These are phyloP conservation scores for Corvus moneduloides DNA, from an alignment of 2,113 vertebrate species.

Conservation along the genomic window DNA sequence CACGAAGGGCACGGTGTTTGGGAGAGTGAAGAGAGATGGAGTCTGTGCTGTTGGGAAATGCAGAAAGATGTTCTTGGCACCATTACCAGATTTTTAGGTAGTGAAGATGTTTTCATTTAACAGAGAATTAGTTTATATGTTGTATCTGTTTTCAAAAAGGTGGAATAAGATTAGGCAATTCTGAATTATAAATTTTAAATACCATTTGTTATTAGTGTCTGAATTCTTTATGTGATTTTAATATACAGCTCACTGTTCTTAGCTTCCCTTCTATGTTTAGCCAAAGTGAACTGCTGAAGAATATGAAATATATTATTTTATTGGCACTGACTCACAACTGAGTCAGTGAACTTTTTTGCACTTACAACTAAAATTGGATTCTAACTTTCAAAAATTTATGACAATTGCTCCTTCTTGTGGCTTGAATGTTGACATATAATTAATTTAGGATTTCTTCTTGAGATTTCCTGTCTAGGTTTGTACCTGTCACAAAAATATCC, in stretches of 20 bases:
- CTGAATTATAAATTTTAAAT: background rate
- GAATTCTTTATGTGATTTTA: conserved; percentile 43
- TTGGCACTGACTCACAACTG: conserved; percentile 64
- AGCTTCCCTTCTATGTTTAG: conserved; percentile 60
- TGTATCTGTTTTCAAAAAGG: background rate
- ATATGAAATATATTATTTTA: conserved; percentile 73
- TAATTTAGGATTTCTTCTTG: conserved; percentile 77
- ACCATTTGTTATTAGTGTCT: background rate
- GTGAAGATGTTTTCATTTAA: background rate
- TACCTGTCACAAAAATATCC: conserved; percentile 78
- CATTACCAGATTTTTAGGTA: background rate
- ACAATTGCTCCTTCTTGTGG: conserved; percentile 81
- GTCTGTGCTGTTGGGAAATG: background rate
- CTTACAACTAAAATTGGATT: conserved; percentile 71
- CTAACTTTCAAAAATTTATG: conserved; percentile 72
- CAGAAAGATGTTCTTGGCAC: background rate
- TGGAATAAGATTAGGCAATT: background rate
- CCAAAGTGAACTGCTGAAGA: conserved; percentile 70
- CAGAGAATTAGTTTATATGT: background rate
- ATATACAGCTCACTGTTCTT: conserved; percentile 18
- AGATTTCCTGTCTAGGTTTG: conserved; percentile 74
- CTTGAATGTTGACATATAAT: conserved; percentile 78
- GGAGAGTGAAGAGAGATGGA: background rate
- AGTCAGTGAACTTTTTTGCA: conserved; percentile 64
- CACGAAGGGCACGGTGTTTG: rapidly evolving